These are phyloP conservation scores for Muschampia plurimacula DNA, from an alignment of 2,888 invertebrate species.

Conservation along the genomic window DNA sequence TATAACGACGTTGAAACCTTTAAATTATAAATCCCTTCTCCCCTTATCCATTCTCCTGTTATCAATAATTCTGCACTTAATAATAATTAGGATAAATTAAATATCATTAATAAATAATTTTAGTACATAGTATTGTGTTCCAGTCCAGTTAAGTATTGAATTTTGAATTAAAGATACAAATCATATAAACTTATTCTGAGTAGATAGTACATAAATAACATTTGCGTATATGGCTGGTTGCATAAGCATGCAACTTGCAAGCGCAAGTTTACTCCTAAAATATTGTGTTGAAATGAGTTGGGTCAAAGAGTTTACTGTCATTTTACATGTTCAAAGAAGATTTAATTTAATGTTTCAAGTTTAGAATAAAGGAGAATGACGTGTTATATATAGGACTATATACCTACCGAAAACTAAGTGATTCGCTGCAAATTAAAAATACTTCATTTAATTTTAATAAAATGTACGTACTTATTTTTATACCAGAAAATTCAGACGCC, in stretches of 20 bases:
- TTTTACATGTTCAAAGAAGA: neutral
- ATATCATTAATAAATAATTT: constrained; percentile 7
- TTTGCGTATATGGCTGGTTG: neutral
- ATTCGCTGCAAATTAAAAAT: too few relatives aligned
- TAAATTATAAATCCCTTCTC: too few relatives aligned
- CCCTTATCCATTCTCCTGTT: neutral
- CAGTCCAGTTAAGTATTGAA: constrained; percentile 19
- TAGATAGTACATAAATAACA: neutral
- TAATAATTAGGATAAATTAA: neutral
- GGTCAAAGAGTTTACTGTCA: neutral
- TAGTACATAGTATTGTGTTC: constrained; percentile 12
- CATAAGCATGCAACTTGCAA: too few relatives aligned
- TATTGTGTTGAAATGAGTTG: neutral
- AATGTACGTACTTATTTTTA: too few relatives aligned
- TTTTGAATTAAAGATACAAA: neutral
- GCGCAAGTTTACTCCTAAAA: neutral
- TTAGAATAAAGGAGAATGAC: too few relatives aligned
- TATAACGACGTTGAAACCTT: too few relatives aligned
- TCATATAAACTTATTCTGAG: constrained; percentile 4
- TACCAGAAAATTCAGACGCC: too few relatives aligned
- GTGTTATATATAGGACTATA: too few relatives aligned
- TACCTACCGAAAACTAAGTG: too few relatives aligned
- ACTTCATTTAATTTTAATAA: too few relatives aligned
- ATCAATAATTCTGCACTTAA: neutral
- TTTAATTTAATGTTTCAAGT: too few relatives aligned